These are phyloP conservation scores for Bolinopsis microptera DNA, from an alignment of 37 sponge, comb jelly and placozoan species.

Conservation along the genomic window DNA sequence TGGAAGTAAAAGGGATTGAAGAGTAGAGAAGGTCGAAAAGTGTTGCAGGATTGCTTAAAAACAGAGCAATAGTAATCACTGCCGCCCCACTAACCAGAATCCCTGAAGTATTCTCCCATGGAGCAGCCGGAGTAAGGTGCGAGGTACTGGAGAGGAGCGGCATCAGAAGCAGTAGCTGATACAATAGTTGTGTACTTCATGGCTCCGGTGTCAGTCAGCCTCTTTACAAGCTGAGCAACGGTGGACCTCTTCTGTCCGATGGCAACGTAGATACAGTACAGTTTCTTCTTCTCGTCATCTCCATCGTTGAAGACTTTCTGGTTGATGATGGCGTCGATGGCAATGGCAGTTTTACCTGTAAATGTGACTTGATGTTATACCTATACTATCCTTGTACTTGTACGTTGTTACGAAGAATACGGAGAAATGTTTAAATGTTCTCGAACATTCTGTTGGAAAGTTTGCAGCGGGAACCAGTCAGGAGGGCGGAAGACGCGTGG, in stretches of 20 bases:
- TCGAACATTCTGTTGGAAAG: neutral
- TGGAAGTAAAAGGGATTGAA: too few relatives aligned
- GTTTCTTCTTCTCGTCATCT: constrained; percentile 95
- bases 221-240: constrained; percentile 96
- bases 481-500: too few relatives aligned
- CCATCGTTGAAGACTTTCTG: constrained; percentile 94
- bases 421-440: neutral
- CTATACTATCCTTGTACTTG: too few relatives aligned
- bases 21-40: too few relatives aligned
- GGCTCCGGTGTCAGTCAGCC: constrained; percentile 90
- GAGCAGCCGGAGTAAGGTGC: constrained; percentile 98
- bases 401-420: too few relatives aligned
- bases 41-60: too few relatives aligned
- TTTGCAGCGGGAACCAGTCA: constrained; percentile 13
- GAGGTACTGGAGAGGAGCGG: constrained; percentile 97
- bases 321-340: constrained; percentile 98
- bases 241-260: constrained; percentile 99
- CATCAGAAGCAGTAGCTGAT: constrained; percentile 99
- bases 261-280: constrained; percentile 96
- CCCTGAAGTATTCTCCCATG: constrained; percentile 99
- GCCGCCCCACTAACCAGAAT: constrained; percentile 71
- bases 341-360: constrained; percentile 93
- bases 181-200: constrained; percentile 97
- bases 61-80: too few relatives aligned
- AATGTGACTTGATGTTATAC: too few relatives aligned